phyloP scores from a whole-genome alignment of 2,113 vertebrate genomes.

The Syrmaticus mikado region DNA sequence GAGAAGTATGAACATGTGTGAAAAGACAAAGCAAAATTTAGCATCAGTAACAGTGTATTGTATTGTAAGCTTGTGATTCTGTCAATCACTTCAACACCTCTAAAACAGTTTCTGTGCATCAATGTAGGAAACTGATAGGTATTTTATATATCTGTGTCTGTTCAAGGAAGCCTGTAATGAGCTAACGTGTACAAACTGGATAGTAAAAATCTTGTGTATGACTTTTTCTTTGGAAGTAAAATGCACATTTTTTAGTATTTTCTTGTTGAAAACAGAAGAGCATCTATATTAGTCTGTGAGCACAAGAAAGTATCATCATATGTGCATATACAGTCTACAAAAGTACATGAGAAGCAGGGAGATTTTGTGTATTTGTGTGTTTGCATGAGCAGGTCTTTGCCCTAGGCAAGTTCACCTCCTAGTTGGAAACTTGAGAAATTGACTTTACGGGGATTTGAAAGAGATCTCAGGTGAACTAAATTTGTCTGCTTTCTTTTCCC shows the following conservation, averaged over 20 bases:
- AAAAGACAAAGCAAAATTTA: not conserved
- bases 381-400: not conserved
- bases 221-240: not conserved
- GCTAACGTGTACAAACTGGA: fast-evolving
- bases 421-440: slow-evolving; percentile 28
- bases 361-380: not conserved
- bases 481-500: slow-evolving; percentile 70
- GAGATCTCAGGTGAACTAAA: slow-evolving; percentile 69
- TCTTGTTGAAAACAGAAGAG: not conserved
- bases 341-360: not conserved
- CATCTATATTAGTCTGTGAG: not conserved
- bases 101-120: not conserved
- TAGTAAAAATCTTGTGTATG: not conserved
- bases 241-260: fast-evolving
- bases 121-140: fast-evolving
- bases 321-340: not conserved
- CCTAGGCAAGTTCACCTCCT: slow-evolving; percentile 6
- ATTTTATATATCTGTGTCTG: not conserved
- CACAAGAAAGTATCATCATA: no score
- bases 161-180: not conserved
- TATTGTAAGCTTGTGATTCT: not conserved
- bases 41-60: not conserved
- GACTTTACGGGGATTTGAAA: slow-evolving; percentile 64
- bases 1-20: not conserved
- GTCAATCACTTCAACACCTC: not conserved